Evolutionary conservation across 2,797 vertebrate genomes (phyloP).

Genomic region (Gallinago stenura): DNA sequence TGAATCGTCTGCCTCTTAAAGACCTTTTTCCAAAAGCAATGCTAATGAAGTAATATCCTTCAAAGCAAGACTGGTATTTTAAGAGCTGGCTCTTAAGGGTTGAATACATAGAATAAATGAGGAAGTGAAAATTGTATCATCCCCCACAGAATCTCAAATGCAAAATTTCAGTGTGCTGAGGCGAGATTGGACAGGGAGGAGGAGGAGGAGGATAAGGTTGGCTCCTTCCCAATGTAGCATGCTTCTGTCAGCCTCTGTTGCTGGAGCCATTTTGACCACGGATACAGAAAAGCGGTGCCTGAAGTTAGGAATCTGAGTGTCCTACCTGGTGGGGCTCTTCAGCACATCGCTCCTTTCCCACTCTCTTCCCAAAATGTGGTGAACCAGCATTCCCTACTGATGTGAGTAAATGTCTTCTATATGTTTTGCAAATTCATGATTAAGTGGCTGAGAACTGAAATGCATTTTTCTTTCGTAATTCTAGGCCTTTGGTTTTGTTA

Average conservation of each 20-base stretch:
- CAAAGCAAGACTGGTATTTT: conserved; percentile 50
- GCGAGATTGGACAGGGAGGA: conserved; percentile 33
- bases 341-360: accelerated
- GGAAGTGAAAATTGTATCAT: conserved; percentile 47
- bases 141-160: conserved; percentile 38
- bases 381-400: neutral
- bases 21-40: conserved; percentile 32
- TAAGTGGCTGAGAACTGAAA: neutral
- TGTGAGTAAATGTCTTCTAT: conserved; percentile 1
- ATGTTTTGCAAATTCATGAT: neutral
- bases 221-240: neutral
- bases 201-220: conserved; percentile 32
- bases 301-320: neutral
- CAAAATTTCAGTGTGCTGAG: neutral
- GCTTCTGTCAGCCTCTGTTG: neutral
- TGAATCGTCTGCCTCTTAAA: conserved; percentile 41
- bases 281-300: neutral
- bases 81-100: conserved; percentile 38
- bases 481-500: neutral
- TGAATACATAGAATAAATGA: conserved; percentile 50
- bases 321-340: neutral
- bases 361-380: neutral
- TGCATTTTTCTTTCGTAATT: neutral
- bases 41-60: conserved; percentile 52
- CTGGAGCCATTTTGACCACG: conserved; percentile 44